Percentiles rank a stretch among this genome's conserved stretches.
Conservation (phyloP, 2,888 invertebrate genomes). For the Eustalomyia histrio region DNA sequence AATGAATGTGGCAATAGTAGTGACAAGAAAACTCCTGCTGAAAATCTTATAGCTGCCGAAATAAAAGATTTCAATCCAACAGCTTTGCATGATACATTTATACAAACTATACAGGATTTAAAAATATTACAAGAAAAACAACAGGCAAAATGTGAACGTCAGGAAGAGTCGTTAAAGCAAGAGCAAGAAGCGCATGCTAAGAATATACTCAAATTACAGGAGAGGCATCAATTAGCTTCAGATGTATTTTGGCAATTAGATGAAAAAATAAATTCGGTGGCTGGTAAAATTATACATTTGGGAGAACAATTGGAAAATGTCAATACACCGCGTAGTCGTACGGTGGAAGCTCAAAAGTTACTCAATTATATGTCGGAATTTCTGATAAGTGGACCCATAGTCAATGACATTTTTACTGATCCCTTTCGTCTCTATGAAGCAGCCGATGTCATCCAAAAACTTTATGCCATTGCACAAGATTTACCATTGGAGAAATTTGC, state of each 20-base stretch:
- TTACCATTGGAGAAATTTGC: conserved; percentile 92
- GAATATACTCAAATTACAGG: conserved; percentile 90
- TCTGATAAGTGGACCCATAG: conserved; percentile 90
- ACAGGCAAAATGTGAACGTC: conserved; percentile 89
- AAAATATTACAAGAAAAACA: conserved; percentile 90
- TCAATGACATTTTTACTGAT: conserved; percentile 93
- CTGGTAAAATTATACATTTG: conserved; percentile 98
- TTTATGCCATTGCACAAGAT: conserved; percentile 97
- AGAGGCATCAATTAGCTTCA: conserved; percentile 92
- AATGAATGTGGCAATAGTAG: conserved; percentile 83
- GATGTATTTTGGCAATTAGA: conserved; percentile 95
- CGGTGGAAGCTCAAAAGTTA: conserved; percentile 95
- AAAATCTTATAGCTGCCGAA: conserved; percentile 53
- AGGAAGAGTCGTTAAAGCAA: conserved; percentile 90
- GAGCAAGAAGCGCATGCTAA: conserved; percentile 92
- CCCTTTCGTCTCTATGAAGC: conserved; percentile 90
- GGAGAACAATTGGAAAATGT: conserved; percentile 99
- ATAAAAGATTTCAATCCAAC: conserved; percentile 89
- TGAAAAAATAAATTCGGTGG: conserved; percentile 97
- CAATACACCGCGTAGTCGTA: conserved; percentile 94
- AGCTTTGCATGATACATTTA: conserved; percentile 93
- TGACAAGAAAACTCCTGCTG: conserved; percentile 38
- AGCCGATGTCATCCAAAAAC: conserved; percentile 97
- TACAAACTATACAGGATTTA: conserved; percentile 92
- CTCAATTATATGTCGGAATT: conserved; percentile 96